Base-by-base conservation (phyloP, 2,888 invertebrate species). In the Aquatica leii region DNA sequence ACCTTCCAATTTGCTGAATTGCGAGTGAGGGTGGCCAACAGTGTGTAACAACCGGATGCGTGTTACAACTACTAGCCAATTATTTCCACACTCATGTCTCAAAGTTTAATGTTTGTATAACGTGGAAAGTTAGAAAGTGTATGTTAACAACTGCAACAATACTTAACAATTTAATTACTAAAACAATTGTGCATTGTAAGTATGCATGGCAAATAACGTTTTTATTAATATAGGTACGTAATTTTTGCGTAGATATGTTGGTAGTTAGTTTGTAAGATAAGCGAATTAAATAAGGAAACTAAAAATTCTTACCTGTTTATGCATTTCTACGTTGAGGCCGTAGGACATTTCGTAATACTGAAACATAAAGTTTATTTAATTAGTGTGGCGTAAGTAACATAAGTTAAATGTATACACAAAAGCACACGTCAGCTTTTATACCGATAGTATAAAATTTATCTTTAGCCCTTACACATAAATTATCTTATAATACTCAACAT, bases 291-390 rank as follows among this genome's bases (percentile, higher is more conserved):
- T n/a, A n/a, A n/a, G n/a, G n/a, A n/a, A n/a, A n/a, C n/a, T n/a
- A n/a, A n/a, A n/a, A n/a, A n/a, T n/a, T n/a, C 89, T 86, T 85
- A 94, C 94, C 92, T 97, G 96, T 88, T 97, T 97, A 84, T 95
- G 95, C 94, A 97, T 95, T 86, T 97, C 97, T 80, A 95, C 95
- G 85, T 96, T 96, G 81, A 97, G 89, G 73, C 95, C 95, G 84
- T 96, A 96, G 58, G 95, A 95, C 96, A 97, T 96, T 88, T 97
- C 97, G 87, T 96, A 96, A 85, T 96, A 97, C 95, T 95, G 91
- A 79, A 93, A 93, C 84, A 69, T 73, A 71, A 73, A 75, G 70
- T 69, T 50, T 49, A n/a, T n/a, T n/a, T n/a, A n/a, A n/a, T n/a
- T n/a, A n/a, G n/a, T n/a, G n/a, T n/a, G n/a, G n/a, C n/a, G n/a